Conservation (phyloP, 2,113 vertebrate genomes). For the Brienomyrus longianalis region DNA sequence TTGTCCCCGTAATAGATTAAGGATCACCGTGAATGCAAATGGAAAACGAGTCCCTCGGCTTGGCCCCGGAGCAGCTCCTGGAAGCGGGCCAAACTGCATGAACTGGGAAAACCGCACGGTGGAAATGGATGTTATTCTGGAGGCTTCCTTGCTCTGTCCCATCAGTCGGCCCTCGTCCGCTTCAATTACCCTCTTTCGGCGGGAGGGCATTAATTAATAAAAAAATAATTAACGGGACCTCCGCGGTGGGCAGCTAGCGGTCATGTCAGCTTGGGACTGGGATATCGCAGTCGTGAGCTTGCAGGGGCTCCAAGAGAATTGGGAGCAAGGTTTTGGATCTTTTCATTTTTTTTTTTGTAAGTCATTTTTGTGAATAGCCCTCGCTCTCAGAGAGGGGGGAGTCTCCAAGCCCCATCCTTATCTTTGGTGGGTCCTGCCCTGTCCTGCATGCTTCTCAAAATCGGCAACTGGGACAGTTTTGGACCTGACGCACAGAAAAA, state of each 20-base stretch:
- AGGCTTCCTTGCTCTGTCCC: conserved; percentile 66
- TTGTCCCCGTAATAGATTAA: conserved; percentile 21
- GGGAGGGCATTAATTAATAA: conserved; percentile 50
- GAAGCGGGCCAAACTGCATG: conserved; percentile 68
- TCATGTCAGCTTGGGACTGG: neutral
- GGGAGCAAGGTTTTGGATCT: neutral
- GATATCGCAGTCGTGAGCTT: neutral
- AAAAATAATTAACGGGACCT: conserved; percentile 76
- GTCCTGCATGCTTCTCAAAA: neutral
- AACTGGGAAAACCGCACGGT: conserved; percentile 75
- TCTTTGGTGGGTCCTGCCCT: neutral
- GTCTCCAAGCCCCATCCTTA: neutral
- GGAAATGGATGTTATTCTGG: conserved; percentile 60
- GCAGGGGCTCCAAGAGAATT: neutral
- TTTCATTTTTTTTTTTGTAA: neutral
- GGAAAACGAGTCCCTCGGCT: conserved; percentile 49
- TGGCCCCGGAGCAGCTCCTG: conserved; percentile 46
- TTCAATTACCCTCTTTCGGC: conserved; percentile 73
- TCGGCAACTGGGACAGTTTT: neutral
- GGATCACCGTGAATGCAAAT: conserved; percentile 22
- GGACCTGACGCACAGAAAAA: neutral
- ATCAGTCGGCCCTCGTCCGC: conserved; percentile 63
- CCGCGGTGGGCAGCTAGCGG: conserved; percentile 5
- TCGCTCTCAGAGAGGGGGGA: neutral
- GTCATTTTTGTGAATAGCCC: neutral